These are phyloP conservation scores for Chloromyia formosa DNA, from an alignment of 2,888 invertebrate genomes.

Conservation along the genomic window DNA sequence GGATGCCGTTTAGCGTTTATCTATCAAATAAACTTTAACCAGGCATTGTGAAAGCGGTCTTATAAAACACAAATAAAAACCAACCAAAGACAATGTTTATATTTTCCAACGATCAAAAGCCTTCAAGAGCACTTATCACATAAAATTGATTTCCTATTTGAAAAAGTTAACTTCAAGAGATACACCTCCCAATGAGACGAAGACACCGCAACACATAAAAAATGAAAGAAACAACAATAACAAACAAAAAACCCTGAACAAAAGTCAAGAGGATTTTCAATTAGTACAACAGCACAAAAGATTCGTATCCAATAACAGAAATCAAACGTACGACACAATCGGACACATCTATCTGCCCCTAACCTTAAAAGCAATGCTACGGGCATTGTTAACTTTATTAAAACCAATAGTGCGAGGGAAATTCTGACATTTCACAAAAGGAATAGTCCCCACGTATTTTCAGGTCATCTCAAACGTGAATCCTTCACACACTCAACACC, in stretches of 20 bases:
- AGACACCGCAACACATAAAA: no score
- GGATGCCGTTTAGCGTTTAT: no score
- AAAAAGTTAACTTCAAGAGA: no score
- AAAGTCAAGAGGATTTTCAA: slow-evolving; percentile 2
- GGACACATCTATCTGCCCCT: neutral
- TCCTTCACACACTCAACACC: neutral
- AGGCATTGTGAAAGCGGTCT: no score
- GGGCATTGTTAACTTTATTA: neutral
- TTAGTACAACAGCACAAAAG: slow-evolving; percentile 3
- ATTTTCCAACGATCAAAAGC: no score
- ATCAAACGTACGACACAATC: neutral
- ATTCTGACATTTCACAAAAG: neutral
- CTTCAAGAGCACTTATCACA: no score
- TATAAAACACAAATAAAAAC: no score
- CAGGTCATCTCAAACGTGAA: neutral
- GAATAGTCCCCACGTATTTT: neutral
- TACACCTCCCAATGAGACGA: no score
- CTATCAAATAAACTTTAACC: no score
- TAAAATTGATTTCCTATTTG: no score
- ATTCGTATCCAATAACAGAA: neutral
- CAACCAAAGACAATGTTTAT: no score
- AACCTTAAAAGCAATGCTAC: neutral
- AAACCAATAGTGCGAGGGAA: neutral
- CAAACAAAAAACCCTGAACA: neutral
- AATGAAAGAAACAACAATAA: no score